Percentiles rank a stretch among this genome's conserved stretches.
phyloP scores from a whole-genome alignment of 2,888 invertebrate species.

The Lagria hirta region DNA sequence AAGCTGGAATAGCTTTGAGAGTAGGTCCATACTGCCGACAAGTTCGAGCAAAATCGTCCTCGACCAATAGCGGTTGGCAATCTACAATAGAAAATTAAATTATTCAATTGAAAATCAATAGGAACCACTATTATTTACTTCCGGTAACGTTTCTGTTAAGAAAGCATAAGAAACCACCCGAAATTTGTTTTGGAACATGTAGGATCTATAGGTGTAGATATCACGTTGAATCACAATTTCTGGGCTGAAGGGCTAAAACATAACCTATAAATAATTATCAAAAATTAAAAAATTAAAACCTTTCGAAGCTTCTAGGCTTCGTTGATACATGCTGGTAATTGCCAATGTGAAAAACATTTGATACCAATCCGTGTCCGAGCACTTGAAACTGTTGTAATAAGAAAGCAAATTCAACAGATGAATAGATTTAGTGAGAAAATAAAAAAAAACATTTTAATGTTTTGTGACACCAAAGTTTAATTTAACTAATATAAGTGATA shows the following conservation, averaged over 20 bases:
- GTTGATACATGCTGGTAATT: conserved; percentile 95
- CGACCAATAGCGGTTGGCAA: conserved; percentile 85
- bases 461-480: too few species aligned
- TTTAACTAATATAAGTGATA: too few species aligned
- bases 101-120: conserved; percentile 15
- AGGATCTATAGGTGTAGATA: conserved; percentile 83
- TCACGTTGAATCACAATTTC: conserved; percentile 74
- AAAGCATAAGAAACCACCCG: conserved; percentile 86
- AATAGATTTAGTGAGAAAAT: too few species aligned
- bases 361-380: too few species aligned
- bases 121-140: conserved; percentile 59
- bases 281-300: conserved; percentile 57
- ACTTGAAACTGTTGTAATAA: too few species aligned
- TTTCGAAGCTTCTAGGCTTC: conserved; percentile 82
- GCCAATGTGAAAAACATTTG: too few species aligned
- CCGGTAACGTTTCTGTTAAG: too few species aligned
- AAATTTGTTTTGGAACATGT: conserved; percentile 88
- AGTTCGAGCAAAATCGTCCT: conserved; percentile 82
- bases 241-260: conserved; percentile 67
- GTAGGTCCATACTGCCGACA: conserved; percentile 73
- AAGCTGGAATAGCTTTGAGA: conserved; percentile 38
- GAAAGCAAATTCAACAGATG: too few species aligned
- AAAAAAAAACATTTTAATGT: too few species aligned
- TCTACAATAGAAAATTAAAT: too few species aligned
- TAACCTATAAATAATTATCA: conserved; percentile 3